A percentile compares a stretch with the other conserved stretches of the same genome.
Evolutionary conservation across 2,888 invertebrate species (phyloP).

Genomic region (Zootermopsis nevadensis): DNA sequence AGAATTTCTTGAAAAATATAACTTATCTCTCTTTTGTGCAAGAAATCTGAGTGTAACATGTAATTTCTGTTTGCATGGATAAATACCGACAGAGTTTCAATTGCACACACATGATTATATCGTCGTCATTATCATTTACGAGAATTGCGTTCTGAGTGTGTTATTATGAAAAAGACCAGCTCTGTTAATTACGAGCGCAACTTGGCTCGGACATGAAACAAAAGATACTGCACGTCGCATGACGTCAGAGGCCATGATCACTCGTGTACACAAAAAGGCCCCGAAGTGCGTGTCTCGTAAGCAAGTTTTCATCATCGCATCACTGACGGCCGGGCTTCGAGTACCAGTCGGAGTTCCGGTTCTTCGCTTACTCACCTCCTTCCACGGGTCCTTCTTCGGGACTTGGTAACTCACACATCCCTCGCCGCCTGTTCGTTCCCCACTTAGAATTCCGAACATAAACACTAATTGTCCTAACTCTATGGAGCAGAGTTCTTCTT

Average conservation of each 20-base stretch:
- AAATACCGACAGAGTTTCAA: constrained; percentile 26
- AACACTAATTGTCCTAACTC: too few species aligned
- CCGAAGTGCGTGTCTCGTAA: background rate
- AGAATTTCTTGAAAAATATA: background rate
- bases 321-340: background rate
- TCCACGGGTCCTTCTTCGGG: too few species aligned
- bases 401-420: too few species aligned
- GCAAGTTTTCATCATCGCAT: background rate
- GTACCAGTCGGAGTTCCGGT: background rate
- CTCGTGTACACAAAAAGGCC: background rate
- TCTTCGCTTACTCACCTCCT: too few species aligned
- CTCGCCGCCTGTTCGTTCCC: too few species aligned
- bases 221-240: constrained; percentile 7
- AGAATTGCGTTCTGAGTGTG: constrained; percentile 1
- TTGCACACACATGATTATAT: background rate
- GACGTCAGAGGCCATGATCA: constrained; percentile 9
- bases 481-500: too few species aligned
- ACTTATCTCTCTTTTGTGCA: constrained; percentile 25
- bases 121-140: constrained; percentile 1
- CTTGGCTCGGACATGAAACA: constrained; percentile 17
- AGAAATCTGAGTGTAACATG: constrained; percentile 9
- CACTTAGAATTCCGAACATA: too few species aligned
- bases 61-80: constrained; percentile 34
- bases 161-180: constrained; percentile 24
- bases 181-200: constrained; percentile 12